Evolutionary conservation across 2,797 vertebrate species (phyloP).

Genomic region (Poecilia gillii): DNA sequence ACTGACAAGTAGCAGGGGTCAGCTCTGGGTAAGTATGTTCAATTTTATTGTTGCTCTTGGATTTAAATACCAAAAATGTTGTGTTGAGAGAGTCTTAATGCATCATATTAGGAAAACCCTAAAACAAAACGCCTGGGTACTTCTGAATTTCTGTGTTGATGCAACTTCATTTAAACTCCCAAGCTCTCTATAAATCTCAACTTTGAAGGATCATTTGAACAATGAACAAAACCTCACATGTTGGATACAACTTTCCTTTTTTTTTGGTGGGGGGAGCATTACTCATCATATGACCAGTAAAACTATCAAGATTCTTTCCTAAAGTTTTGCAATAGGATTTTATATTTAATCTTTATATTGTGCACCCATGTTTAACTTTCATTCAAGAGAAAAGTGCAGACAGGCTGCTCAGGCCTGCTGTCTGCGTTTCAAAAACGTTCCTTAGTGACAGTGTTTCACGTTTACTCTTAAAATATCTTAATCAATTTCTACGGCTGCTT

Average conservation of each 20-base stretch:
- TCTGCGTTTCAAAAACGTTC: background rate
- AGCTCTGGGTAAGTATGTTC: conserved; percentile 77
- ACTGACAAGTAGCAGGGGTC: conserved; percentile 63
- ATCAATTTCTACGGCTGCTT: background rate
- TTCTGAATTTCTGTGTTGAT: conserved; percentile 11
- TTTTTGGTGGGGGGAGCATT: background rate
- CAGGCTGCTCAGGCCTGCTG: conserved; percentile 8
- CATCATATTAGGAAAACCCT: conserved; percentile 6
- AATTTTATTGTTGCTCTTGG: conserved; percentile 52
- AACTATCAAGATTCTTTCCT: background rate
- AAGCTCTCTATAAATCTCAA: conserved; percentile 12
- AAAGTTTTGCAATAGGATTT: background rate
- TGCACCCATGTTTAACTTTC: background rate
- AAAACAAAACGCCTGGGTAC: background rate
- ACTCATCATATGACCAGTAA: background rate
- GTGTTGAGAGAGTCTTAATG: conserved; percentile 20
- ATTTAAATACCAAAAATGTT: conserved; percentile 30
- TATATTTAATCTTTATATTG: background rate
- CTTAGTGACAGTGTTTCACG: background rate
- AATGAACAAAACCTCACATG: conserved; percentile 9
- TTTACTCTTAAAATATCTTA: background rate
- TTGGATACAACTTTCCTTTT: conserved; percentile 4
- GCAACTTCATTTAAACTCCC: conserved; percentile 14
- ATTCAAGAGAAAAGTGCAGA: background rate
- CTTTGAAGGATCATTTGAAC: background rate